Conservation (phyloP, 2,888 invertebrate species). For the Rotaria magnacalcarata region DNA sequence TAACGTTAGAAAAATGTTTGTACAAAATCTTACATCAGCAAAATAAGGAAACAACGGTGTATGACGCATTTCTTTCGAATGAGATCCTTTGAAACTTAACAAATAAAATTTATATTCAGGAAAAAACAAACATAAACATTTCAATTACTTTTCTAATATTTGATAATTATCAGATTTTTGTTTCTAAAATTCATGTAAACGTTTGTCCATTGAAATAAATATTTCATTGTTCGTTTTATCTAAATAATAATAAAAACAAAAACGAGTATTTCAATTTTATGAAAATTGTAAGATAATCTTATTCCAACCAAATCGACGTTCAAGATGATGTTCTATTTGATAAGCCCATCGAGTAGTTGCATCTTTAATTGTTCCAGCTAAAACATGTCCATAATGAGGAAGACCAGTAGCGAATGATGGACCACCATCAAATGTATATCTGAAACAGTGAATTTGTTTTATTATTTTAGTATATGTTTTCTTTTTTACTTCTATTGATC, state of each 20-base stretch:
- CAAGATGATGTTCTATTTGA: conserved; percentile 77
- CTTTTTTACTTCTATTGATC: conserved; percentile 58
- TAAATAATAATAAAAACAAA: conserved; percentile 48
- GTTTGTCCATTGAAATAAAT: conserved; percentile 75
- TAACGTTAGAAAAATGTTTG: too few species aligned
- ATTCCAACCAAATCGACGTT: conserved; percentile 90
- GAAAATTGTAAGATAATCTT: not conserved
- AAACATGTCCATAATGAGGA: conserved; percentile 96
- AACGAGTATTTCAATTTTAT: too few species aligned
- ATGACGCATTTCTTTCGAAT: conserved; percentile 74
- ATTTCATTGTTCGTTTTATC: conserved; percentile 58
- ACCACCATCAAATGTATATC: conserved; percentile 92
- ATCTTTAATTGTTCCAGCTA: conserved; percentile 96
- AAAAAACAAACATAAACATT: not conserved
- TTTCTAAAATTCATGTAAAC: conserved; percentile 69
- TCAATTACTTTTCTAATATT: conserved; percentile 47
- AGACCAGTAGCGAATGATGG: conserved; percentile 98
- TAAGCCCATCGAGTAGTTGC: conserved; percentile 93
- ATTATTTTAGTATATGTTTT: too few species aligned
- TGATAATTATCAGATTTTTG: conserved; percentile 71
- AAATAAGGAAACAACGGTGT: conserved; percentile 87
- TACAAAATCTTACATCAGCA: conserved; percentile 49
- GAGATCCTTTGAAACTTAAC: conserved; percentile 68
- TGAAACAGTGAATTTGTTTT: conserved; percentile 47
- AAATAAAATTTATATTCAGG: conserved; percentile 43